phyloP scores from a whole-genome alignment of 2,797 vertebrate genomes.

The Pachyuromys duprasi region DNA sequence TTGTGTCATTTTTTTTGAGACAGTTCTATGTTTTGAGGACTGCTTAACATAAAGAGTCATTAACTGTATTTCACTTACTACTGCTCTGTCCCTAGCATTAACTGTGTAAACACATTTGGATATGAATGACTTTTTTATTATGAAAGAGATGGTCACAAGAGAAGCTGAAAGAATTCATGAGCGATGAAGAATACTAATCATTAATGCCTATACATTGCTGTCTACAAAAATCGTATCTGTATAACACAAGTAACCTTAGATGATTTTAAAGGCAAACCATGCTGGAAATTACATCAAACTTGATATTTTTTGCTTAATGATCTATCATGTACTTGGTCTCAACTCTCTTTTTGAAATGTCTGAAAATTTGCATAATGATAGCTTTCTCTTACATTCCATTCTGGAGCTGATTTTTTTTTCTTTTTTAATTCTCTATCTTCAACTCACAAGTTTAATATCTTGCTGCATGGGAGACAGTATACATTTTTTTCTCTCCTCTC shows the following conservation, averaged over 20 bases:
- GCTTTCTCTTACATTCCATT: not conserved
- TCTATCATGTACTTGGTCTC: not conserved
- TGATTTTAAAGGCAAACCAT: conserved; percentile 38
- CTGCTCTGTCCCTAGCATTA: not conserved
- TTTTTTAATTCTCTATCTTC: not conserved
- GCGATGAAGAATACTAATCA: not conserved
- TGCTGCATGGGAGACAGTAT: not conserved
- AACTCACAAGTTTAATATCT: not conserved
- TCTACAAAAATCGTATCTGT: not conserved
- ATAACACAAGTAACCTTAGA: not conserved
- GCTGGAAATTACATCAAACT: not conserved
- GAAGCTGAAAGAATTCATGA: conserved; percentile 32
- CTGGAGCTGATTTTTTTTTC: not conserved
- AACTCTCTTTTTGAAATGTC: not conserved
- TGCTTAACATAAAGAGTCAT: conserved; percentile 18
- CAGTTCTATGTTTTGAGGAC: not conserved
- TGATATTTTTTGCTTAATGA: not conserved
- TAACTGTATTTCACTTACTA: not conserved
- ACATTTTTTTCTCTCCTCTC: not conserved
- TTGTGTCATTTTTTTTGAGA: not conserved
- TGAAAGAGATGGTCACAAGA: conserved; percentile 17
- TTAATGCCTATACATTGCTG: not conserved
- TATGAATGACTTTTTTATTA: not conserved
- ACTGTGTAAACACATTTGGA: not conserved
- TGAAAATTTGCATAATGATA: not conserved